Evolutionary conservation across 2,888 invertebrate genomes (phyloP), one percentile per base, ranked within the genome.

Genomic region (Tetragonisca angustula): DNA sequence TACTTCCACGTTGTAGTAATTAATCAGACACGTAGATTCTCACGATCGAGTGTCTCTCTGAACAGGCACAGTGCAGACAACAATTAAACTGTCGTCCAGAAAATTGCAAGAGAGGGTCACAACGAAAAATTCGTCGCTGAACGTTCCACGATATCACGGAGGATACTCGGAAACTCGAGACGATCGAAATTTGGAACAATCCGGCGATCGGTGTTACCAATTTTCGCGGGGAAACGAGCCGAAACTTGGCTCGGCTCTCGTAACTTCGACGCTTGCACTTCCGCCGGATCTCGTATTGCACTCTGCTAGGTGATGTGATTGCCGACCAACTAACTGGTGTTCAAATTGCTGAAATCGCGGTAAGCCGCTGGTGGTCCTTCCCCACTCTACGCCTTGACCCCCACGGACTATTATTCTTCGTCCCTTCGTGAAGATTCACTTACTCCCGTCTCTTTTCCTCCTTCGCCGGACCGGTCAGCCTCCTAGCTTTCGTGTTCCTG

Each of bases 291-390:
- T 79, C 77, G 85, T 82, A 90, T 90, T 86, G 88, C 89, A 88
- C 89, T 83, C 87, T 74, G 81, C 87, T 76, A 83, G 86, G 74
- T 86, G 90, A 90, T 90, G 43, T 43, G 89, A 90, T 85, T 82
- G 84, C 80, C 27, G 82, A 61, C 76, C 79, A 82, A 90, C 89
- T 90, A 89, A 90, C 88, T 81, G 74, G 69, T 76, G 62, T 75
- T 59, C 49, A 79, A 88, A 85, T 87, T 71, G 72, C 54, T 71
- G 84, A 89, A 88, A 90, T 89, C 86, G 72, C 79, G 76, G 71
- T 69, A 72, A 77, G 84, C 80, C 75, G 86, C 89, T 82, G 90
- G 87, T 88, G 90, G 87, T 88, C 84, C 64, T 79, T 77, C 86
- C 84, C 90, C 85, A 87, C 88, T 75, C 85, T 65, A 6, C 19